A percentile compares a stretch with the other conserved stretches of the same genome.
Evolutionary conservation across 2,888 invertebrate genomes (phyloP).

Genomic region (Ophion costatus): DNA sequence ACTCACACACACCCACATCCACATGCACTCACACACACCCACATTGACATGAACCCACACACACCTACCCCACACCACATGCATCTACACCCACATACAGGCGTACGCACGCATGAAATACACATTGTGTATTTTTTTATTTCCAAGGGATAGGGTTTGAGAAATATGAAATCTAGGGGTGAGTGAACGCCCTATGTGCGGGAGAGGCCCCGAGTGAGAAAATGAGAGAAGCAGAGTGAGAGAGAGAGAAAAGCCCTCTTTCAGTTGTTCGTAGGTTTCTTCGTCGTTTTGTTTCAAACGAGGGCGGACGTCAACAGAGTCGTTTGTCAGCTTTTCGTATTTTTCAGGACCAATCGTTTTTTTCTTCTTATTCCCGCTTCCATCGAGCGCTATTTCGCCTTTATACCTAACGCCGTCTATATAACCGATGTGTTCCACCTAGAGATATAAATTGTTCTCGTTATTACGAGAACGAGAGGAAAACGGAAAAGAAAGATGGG

Average conservation of each 20-base stretch:
- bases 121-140: conserved; percentile 35
- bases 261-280: conserved; percentile 35
- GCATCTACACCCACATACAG: no score
- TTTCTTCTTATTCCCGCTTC: conserved; percentile 44
- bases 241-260: conserved; percentile 42
- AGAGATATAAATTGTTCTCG: conserved; percentile 69
- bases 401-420: conserved; percentile 54
- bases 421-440: conserved; percentile 47
- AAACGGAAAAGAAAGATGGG: conserved; percentile 9
- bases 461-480: conserved; percentile 63
- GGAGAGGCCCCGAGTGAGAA: conserved; percentile 57
- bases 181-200: conserved; percentile 62
- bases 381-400: conserved; percentile 56
- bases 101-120: conserved; percentile 9
- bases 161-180: conserved; percentile 79
- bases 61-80: no score
- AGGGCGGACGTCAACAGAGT: conserved; percentile 81
- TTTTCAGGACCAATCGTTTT: conserved; percentile 71
- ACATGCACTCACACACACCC: no score
- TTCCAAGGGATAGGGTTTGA: conserved; percentile 72
- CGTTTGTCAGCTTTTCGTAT: conserved; percentile 79
- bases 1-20: background rate
- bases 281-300: conserved; percentile 77
- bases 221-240: conserved; percentile 30
- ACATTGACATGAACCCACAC: no score